Percentiles rank a stretch among this genome's conserved stretches.
These are phyloP conservation scores for Fundulus diaphanus DNA, from an alignment of 2,797 vertebrate genomes.

Conservation along the genomic window DNA sequence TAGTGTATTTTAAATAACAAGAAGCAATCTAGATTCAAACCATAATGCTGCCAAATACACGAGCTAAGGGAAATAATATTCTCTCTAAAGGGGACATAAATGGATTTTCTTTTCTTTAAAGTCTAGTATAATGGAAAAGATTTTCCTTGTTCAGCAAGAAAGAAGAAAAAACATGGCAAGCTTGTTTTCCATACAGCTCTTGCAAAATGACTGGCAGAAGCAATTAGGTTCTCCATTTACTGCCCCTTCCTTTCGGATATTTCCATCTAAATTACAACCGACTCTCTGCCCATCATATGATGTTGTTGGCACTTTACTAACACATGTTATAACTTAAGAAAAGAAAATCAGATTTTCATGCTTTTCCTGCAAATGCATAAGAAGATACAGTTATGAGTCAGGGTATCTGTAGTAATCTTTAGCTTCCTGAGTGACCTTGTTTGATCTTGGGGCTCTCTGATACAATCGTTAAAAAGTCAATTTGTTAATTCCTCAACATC, in stretches of 20 bases:
- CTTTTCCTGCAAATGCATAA: slow-evolving; percentile 20
- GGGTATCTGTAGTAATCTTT: slow-evolving; percentile 56
- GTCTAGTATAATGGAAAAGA: background rate
- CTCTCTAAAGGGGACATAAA: background rate
- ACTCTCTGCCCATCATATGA: slow-evolving; percentile 27
- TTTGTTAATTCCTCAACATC: background rate
- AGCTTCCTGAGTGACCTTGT: slow-evolving; percentile 22
- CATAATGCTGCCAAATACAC: background rate
- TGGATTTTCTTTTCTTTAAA: slow-evolving; percentile 3
- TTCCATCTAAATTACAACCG: background rate
- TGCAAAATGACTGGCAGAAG: background rate
- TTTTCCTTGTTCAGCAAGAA: background rate
- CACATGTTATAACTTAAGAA: slow-evolving; percentile 25
- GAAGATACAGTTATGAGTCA: slow-evolving; percentile 51
- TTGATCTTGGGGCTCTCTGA: background rate
- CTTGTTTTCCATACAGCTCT: background rate
- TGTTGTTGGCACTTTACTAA: slow-evolving; percentile 36
- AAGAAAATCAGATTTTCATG: slow-evolving; percentile 19
- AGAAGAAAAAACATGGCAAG: background rate
- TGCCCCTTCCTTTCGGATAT: background rate
- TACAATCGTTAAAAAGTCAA: background rate
- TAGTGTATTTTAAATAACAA: background rate
- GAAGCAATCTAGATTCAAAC: background rate
- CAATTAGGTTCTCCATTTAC: background rate
- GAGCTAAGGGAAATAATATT: background rate